Evolutionary conservation across 2,888 invertebrate genomes (phyloP), one percentile per base, ranked within the genome.

Genomic region (Orgyia antiqua): DNA sequence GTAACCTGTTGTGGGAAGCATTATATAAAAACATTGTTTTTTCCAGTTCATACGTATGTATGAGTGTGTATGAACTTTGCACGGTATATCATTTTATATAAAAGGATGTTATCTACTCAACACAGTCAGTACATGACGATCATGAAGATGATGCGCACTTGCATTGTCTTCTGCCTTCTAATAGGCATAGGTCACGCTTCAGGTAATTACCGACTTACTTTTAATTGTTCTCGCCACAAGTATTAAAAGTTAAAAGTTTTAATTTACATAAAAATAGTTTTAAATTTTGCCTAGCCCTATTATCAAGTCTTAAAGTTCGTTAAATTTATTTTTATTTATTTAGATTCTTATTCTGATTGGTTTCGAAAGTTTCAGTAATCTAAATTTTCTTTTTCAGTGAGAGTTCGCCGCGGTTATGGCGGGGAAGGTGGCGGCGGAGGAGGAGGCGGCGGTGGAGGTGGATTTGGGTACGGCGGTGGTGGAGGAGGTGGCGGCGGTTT

Each of bases 31-130:
- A 52, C 45, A 68, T 64, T 62, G 63, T 74, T 75, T 74, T 23
- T 70, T 48, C 57, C 61, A 44, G 43, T 52, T 63, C 47, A 56
- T 68, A 63, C 46, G 47, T 53, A 52, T 51, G 45, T 52, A 50
- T 38, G 51, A 49, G 53, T 59, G 65, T 52, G 59, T 59, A 57
- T 49, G 59, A 64, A 68, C 64, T 67, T 58, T 53, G 61, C 57
- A 57, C 58, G 59, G 58, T 64, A 59, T 60, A 56, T 47, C 51
- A 54, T 57, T 66, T 59, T 62, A 67, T 82, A 82, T 82, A 82
- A 68, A 79, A 78, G 82, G 78, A 73, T 71, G 66, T 44, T 39
- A 41, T 33, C 23, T 38, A 42, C 31, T 41, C 34, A 25, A 35
- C 40, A 39, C 24, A 35, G 55, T 61, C 61, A 72, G 73, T 74